Base-by-base conservation (phyloP, 1,140 invertebrate species). In the Orchesella cincta region DNA sequence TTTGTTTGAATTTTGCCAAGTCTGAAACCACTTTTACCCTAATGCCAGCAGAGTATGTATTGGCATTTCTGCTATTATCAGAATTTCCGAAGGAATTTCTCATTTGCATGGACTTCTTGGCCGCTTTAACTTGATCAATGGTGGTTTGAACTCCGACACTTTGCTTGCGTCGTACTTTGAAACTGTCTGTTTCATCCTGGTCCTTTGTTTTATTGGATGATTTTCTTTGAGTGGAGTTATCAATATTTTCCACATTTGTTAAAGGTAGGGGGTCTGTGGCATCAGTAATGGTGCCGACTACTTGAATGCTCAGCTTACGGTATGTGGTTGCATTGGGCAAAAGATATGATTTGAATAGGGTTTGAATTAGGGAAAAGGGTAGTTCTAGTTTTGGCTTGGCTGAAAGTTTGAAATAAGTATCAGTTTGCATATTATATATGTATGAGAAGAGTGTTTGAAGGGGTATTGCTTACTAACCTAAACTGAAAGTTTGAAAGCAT, bases 1-100 rank as follows among this genome's bases (percentile, higher is more conserved):
- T 57, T n/a, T 26, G 54, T 57, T 57, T 57, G n/a, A 57, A 57
- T 57, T 57, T 57, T 57, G 54, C 54, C 8, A 57, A 12, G 54
- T 57, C 54, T 23, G 12, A 23, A 23, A 57, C 23, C 8, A n/a
- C 14, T 57, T 57, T 57, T n/a, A n/a, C n/a, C n/a, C n/a, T n/a
- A n/a, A n/a, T n/a, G n/a, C n/a, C n/a, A n/a, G n/a, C n/a, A n/a
- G n/a, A n/a, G n/a, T n/a, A n/a, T n/a, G n/a, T n/a, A n/a, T n/a
- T n/a, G n/a, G n/a, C n/a, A n/a, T n/a, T n/a, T n/a, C n/a, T n/a
- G n/a, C n/a, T n/a, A 12, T 18, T 46, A 18, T 12, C 12, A 12
- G 26, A 12, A 46, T 12, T 12, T 57, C 14, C 54, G 3, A 23
- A 16, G 14, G 3, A 12, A 57, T 23, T 57, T 26, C 5, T 57